Base-by-base conservation (phyloP, 2,113 vertebrate genomes). In the Agapornis roseicollis region DNA sequence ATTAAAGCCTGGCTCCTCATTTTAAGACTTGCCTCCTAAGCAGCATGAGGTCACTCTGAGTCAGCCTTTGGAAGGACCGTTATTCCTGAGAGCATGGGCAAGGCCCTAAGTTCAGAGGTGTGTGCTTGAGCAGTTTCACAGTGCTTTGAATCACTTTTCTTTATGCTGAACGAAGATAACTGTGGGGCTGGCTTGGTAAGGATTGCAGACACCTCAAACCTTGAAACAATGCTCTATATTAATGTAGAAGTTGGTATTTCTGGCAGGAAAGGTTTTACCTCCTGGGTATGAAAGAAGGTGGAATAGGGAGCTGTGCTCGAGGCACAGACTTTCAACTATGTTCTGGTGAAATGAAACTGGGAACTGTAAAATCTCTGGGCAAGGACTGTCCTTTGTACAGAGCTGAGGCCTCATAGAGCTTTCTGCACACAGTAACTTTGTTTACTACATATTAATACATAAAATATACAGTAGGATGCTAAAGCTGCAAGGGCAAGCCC, bases 11-110 rank as follows among this genome's bases (percentile, higher is more conserved):
- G 46, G 89, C 92, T 94, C 65, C 85, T 97, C 56, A 35, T 85
- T 97, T 92, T 76, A 68, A 97, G 97, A 90, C 46, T 90, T 42
- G 69, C 96, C 89, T 85, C 95, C 81, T 65, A 52, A 95, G 82
- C 72, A 66, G 22, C 16, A 41, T 68, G 89, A 91, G 92, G 90
- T 90, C 55, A 47, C 87, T 94, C 84, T 95, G 94, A 96, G 84
- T 95, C 86, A 97, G 86, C 31, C 2, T 70, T 84, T 93, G n/a
- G 88, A 58, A 93, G 80, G 72, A 86, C 94, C 68, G 85, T 94
- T 97, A 95, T n/a, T 77, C 64, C 53, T 70, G 61, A 86, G 88
- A 93, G 89, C 93, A 44, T 15, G 74, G 95, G 8, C 70, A 91
- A 92, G 84, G 87, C 95, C 90, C 92, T 72, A 49, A 95, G 84